These are phyloP conservation scores for Gryllus bimaculatus DNA, from an alignment of 1,140 invertebrate genomes.

Conservation along the genomic window DNA sequence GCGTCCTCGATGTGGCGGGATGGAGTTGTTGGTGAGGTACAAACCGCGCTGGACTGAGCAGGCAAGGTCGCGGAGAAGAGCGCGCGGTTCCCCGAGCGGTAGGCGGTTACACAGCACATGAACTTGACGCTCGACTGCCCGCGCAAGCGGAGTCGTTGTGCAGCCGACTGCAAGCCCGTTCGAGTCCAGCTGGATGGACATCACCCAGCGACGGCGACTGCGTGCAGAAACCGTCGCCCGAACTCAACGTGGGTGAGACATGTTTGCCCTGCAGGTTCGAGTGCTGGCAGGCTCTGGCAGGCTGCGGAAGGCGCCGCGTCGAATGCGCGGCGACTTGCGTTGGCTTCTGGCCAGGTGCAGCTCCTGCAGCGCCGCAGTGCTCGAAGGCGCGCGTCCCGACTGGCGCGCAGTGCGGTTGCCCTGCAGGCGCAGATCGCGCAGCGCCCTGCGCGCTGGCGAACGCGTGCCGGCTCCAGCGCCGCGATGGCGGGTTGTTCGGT, in stretches of 20 bases:
- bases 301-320: constrained; percentile 71
- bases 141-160: constrained; percentile 66
- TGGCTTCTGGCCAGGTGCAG: constrained; percentile 80
- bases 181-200: constrained; percentile 75
- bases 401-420: constrained; percentile 47
- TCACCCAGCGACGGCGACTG: constrained; percentile 57
- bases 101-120: constrained; percentile 76
- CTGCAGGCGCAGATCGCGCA: constrained; percentile 76
- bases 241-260: too few species aligned
- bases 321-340: constrained; percentile 68
- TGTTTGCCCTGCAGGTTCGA: constrained; percentile 84
- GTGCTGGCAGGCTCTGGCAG: constrained; percentile 72
- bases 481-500: constrained; percentile 83
- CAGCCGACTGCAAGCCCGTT: constrained; percentile 67
- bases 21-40: constrained; percentile 74
- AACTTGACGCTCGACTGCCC: constrained; percentile 73
- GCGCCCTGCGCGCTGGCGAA: constrained; percentile 61
- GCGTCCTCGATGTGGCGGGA: constrained; percentile 67
- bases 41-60: constrained; percentile 63
- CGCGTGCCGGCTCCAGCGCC: constrained; percentile 64
- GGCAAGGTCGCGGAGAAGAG: constrained; percentile 66
- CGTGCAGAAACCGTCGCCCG: constrained; percentile 70
- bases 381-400: constrained; percentile 71
- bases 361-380: constrained; percentile 62
- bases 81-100: constrained; percentile 53